Evolutionary conservation across 2,797 vertebrate species (phyloP), one percentile per base, ranked within the genome.

Genomic region (Leptatherina wallacei): DNA sequence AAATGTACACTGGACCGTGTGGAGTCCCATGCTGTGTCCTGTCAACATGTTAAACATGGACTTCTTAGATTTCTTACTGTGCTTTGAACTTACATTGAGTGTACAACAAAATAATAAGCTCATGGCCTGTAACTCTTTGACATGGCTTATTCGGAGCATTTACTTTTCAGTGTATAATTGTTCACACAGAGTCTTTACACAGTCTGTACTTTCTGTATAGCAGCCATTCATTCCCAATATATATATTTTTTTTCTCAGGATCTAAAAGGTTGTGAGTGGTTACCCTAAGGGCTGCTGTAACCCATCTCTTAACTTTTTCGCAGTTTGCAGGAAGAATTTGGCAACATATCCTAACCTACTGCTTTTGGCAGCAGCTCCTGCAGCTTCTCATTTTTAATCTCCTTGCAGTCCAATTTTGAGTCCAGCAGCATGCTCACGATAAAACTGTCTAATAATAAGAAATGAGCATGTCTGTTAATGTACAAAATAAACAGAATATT

Each of bases 371-470:
- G 10, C 0, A 22, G 72, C 33, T 75, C 40, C 66, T 9, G 49
- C 68, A 65, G 63, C 56, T 63, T 78, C 42, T 61, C 29, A 51
- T 77, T 79, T 44, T 72, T 51, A 47, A 75, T 81, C 71, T 76
- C 8, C 32, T 42, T 56, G 11, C 58, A 73, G 69, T 76, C 54
- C 68, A 75, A 72, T 78, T 79, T 73, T 27, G 9, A 68, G 57
- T 80, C 68, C 57, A 76, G 64, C 68, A 72, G 35, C 49, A 66
- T 38, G 24, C 42, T 33, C 7, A 8, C 29, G 11, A n/a, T 16
- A n/a, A 74, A 59, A 69, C 61, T 27, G 4, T n/a, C 24, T 33
- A 20, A 55, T 55, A 71, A 58, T 69, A 62, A 73, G 32, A 22
- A 60, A 36, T 49, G 24, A 40, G 61, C 70, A 38, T 30, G 18